Evolutionary conservation across 2,113 vertebrate genomes (phyloP).

Genomic region (Cygnus atratus): DNA sequence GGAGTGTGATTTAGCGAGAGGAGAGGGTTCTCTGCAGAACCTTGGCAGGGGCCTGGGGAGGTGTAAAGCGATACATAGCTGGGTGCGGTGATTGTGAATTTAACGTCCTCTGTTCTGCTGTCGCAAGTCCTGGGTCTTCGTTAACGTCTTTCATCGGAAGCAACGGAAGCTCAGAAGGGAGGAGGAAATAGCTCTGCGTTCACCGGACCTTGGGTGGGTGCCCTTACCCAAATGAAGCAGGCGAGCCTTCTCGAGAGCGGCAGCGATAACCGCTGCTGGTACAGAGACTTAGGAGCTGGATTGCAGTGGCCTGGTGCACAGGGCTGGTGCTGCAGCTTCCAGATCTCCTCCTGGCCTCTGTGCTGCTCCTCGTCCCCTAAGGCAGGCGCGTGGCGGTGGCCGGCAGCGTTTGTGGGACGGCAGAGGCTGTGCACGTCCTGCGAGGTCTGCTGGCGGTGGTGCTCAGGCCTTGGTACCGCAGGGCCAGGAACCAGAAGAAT

Average conservation of each 20-base stretch:
- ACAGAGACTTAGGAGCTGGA: not conserved
- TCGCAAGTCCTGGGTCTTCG: rapidly evolving
- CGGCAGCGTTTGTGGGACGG: rapidly evolving
- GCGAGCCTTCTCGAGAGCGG: rapidly evolving
- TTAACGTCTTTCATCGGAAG: rapidly evolving
- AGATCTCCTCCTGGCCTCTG: not conserved
- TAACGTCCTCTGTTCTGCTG: not conserved
- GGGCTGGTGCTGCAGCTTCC: not conserved
- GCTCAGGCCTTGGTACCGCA: not conserved
- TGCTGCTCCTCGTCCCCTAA: no score
- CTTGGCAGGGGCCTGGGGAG: not conserved
- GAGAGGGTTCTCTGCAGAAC: not conserved
- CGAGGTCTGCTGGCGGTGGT: rapidly evolving
- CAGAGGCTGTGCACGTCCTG: rapidly evolving
- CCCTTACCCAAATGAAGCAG: rapidly evolving
- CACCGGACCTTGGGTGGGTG: rapidly evolving
- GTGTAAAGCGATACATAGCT: not conserved
- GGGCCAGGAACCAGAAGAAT: not conserved
- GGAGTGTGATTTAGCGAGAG: not conserved
- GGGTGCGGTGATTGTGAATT: not conserved
- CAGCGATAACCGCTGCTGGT: not conserved
- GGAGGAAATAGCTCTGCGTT: not conserved
- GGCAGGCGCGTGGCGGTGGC: no score
- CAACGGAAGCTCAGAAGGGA: not conserved
- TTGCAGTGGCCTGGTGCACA: not conserved